Conservation (phyloP, 1,140 invertebrate species). For the Drusus annulatus region DNA sequence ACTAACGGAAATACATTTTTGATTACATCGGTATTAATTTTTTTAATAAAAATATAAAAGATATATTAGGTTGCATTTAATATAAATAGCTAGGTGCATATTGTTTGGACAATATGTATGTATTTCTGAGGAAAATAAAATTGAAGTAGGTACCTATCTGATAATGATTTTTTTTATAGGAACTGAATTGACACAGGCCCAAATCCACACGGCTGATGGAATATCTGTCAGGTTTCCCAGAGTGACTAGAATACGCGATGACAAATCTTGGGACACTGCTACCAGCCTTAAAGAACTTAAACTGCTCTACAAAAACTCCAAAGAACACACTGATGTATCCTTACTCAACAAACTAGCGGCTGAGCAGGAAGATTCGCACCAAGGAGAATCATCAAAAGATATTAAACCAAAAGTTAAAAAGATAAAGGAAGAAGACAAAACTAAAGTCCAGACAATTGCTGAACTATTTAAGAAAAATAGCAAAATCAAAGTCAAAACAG, state of each 20-base stretch:
- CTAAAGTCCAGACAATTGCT: conserved; percentile 2
- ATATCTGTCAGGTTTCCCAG: conserved; percentile 95
- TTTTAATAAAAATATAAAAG: no score
- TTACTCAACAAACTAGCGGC: conserved; percentile 71
- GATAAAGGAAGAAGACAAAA: conserved; percentile 5
- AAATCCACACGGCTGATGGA: conserved; percentile 90
- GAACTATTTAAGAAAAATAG: conserved; percentile 13
- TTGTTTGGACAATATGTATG: no score
- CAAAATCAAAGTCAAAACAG: conserved; percentile 3
- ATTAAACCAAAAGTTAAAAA: conserved; percentile 19
- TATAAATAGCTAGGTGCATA: not conserved
- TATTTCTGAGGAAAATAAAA: not conserved
- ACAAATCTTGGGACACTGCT: conserved; percentile 89
- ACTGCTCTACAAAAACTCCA: conserved; percentile 77
- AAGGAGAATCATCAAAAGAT: conserved; percentile 53
- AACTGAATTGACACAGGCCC: conserved; percentile 90
- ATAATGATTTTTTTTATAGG: conserved; percentile 63
- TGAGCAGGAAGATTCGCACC: conserved; percentile 53
- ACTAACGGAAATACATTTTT: no score
- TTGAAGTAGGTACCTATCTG: not conserved
- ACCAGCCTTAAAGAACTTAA: conserved; percentile 84
- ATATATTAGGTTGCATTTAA: no score
- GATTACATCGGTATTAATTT: no score
- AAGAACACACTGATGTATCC: conserved; percentile 78
- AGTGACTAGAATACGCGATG: conserved; percentile 85